Conservation (phyloP, 2,797 vertebrate species). For the Odontamblyopus lacepedii region DNA sequence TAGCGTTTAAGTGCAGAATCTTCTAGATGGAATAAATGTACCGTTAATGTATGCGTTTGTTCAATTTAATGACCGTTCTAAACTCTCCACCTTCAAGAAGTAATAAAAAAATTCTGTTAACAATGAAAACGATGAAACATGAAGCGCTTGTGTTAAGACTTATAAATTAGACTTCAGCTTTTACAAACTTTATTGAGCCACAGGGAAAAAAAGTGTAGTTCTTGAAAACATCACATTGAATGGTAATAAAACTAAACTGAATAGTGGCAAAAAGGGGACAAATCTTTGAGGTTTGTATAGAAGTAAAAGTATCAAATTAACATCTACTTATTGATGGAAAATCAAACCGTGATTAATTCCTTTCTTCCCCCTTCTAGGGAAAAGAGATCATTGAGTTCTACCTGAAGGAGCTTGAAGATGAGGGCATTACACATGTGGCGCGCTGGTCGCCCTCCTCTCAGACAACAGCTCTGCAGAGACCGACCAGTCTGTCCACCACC, state of each 20-base stretch:
- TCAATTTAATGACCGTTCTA: too few species aligned
- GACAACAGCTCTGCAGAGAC: conserved; percentile 34
- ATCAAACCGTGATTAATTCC: neutral
- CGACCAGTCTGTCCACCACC: conserved; percentile 44
- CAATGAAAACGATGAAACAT: neutral
- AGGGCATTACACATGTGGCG: conserved; percentile 86
- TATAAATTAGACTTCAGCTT: too few species aligned
- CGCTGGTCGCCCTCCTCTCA: conserved; percentile 81
- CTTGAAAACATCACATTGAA: too few species aligned
- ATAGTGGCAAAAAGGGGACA: neutral
- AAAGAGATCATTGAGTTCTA: conserved; percentile 99
- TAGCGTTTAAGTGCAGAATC: neutral
- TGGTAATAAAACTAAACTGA: too few species aligned
- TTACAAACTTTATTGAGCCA: too few species aligned
- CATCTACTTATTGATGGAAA: neutral
- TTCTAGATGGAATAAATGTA: neutral
- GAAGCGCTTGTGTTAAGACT: neutral
- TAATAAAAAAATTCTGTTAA: neutral
- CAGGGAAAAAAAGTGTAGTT: too few species aligned
- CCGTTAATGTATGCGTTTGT: neutral
- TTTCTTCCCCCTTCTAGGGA: conserved; percentile 76
- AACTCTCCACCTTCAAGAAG: neutral
- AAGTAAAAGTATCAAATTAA: neutral
- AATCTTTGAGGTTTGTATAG: neutral
- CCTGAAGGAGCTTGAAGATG: conserved; percentile 89